Evolutionary conservation across 2,113 vertebrate species (phyloP).

Genomic region (Gallinago jamesoni): DNA sequence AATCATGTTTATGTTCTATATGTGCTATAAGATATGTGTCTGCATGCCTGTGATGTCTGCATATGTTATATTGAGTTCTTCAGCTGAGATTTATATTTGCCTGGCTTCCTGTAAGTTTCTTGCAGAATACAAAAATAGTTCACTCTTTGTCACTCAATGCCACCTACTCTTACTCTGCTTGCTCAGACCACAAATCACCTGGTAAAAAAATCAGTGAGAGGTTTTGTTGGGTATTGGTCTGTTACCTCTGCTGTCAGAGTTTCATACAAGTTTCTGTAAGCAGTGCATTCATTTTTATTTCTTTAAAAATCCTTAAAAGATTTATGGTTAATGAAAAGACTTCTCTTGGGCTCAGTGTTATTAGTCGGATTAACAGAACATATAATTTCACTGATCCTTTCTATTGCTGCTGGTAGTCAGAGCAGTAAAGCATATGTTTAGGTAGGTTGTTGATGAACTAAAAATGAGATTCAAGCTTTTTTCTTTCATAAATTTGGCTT

Average conservation of each 20-base stretch:
- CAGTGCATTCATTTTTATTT: neutral
- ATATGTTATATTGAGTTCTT: neutral
- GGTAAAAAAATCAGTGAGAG: neutral
- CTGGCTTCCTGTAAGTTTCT: conserved; percentile 20
- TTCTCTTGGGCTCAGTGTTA: neutral
- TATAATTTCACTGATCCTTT: neutral
- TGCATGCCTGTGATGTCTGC: neutral
- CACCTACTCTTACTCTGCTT: neutral
- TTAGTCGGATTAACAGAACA: neutral
- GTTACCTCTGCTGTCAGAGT: conserved; percentile 14
- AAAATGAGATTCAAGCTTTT: neutral
- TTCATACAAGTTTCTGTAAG: conserved; percentile 23
- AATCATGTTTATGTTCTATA: neutral
- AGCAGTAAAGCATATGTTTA: neutral
- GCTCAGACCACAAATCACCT: conserved; percentile 8
- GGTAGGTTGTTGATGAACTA: neutral
- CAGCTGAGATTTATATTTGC: conserved; percentile 35
- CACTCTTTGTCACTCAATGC: neutral
- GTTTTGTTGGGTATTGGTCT: conserved; percentile 24
- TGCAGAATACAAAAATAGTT: neutral
- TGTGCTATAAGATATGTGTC: neutral
- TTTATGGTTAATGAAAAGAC: conserved; percentile 10
- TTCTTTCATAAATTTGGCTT: neutral
- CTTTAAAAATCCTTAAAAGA: neutral
- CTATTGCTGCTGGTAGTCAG: neutral